Base-by-base conservation (phyloP, 2,888 invertebrate species). In the Phania funesta region DNA sequence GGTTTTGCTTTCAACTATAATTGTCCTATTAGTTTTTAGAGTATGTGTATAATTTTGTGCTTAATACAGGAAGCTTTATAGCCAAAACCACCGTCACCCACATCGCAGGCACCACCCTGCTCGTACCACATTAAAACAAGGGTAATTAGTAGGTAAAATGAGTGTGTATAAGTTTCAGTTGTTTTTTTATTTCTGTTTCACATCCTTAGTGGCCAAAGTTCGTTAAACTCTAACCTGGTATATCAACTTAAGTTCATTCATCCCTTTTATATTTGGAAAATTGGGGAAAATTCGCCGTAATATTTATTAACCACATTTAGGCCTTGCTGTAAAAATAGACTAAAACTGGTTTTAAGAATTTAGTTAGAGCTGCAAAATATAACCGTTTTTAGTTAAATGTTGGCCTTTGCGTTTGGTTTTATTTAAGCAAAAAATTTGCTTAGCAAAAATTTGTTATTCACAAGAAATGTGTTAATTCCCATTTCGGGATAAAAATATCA, bases 41-140 rank as follows among this genome's bases (percentile, higher is more conserved):
- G 26, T 48, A 32, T 29, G 29, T 50, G 38, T 41, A 9, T 71
- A 48, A 48, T 62, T 62, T 38, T 52, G 13, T 29, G 18, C 60
- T 62, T 68, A 68, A 68, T 46, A 82, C 70, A 75, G 82, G 82
- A 75, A 78, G 78, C 58, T 74, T 60, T 46, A 46, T 64, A 75
- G 73, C 68, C 68, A 78, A 71, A 71, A 50, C 22, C 46, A 65
- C 9, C 26, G 35, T 1, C 35, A 32, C 16, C 16, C 41, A 18
- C n/a, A n/a, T n/a, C n/a, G n/a, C n/a, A n/a, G n/a, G n/a, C 16
- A n/a, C 6, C 11, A 24, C 11, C 7, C 18, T n/a, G 6, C 9
- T n/a, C n/a, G 7, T 16, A 22, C 26, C 20, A 26, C 20, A 9
- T 48, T 16, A 35, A 41, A 56, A 79, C 50, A n/a, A 67, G 46